Evolutionary conservation across 2,888 invertebrate species (phyloP).

Genomic region (Cryptosula pallasiana): DNA sequence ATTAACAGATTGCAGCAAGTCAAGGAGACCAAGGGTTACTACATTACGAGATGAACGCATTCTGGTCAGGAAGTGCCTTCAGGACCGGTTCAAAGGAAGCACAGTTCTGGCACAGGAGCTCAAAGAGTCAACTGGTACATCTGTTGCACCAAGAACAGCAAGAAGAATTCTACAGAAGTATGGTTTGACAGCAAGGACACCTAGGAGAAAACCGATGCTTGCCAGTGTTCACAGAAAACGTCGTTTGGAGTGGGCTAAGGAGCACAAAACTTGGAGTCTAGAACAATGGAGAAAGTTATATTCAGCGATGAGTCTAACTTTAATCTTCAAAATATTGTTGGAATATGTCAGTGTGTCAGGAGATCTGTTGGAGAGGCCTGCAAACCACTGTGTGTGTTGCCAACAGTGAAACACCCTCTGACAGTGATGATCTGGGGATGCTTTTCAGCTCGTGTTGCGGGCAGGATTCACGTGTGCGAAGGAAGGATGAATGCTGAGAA

Average conservation of each 20-base stretch:
- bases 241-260: no score
- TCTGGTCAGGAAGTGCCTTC: no score
- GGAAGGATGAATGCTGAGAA: neutral
- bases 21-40: no score
- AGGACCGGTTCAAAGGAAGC: no score
- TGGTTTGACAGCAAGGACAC: neutral
- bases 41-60: no score
- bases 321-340: neutral
- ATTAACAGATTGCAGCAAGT: neutral
- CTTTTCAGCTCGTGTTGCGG: neutral
- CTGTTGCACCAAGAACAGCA: neutral
- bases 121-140: neutral
- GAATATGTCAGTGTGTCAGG: neutral
- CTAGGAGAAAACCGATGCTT: neutral
- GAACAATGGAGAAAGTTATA: neutral
- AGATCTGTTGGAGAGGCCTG: neutral
- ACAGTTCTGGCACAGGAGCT: no score
- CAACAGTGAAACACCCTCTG: neutral
- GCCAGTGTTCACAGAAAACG: no score
- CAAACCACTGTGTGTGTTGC: no score
- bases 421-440: neutral
- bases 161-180: no score
- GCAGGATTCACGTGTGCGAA: neutral
- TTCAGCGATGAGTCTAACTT: neutral
- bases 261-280: no score